phyloP scores from a whole-genome alignment of 2,797 vertebrate species.

The Notoglanidium macrostoma region DNA sequence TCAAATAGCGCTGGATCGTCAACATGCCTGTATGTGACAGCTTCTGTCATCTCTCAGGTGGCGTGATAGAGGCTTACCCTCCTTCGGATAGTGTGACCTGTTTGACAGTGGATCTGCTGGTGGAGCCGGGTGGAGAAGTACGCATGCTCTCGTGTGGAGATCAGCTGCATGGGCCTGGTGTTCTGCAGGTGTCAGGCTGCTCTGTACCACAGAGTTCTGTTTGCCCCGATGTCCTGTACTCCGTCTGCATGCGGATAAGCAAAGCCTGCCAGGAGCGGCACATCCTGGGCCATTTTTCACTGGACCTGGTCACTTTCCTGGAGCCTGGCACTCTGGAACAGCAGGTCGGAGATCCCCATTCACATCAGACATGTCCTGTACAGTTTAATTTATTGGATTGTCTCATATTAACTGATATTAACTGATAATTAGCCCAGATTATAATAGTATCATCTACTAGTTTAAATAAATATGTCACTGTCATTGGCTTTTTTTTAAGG shows the following conservation, averaged over 20 bases:
- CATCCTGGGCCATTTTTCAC: slow-evolving; percentile 82
- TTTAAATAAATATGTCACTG: background rate
- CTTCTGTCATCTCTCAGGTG: slow-evolving; percentile 72
- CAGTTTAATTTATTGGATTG: background rate
- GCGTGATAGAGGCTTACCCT: slow-evolving; percentile 86
- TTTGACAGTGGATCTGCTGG: slow-evolving; percentile 85
- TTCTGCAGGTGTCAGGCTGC: slow-evolving; percentile 75
- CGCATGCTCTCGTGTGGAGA: slow-evolving; percentile 82
- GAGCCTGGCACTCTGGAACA: slow-evolving; percentile 74
- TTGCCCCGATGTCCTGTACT: slow-evolving; percentile 71
- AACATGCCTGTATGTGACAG: background rate
- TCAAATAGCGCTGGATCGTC: background rate
- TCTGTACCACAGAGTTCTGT: slow-evolving; percentile 83
- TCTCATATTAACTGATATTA: background rate
- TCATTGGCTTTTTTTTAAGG: background rate
- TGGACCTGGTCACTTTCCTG: slow-evolving; percentile 85
- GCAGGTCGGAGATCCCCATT: slow-evolving; percentile 77
- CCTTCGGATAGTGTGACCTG: slow-evolving; percentile 78
- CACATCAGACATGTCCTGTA: background rate
- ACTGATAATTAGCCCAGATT: background rate
- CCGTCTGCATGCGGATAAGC: slow-evolving; percentile 78
- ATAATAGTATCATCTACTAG: background rate
- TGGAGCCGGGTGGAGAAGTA: slow-evolving; percentile 82
- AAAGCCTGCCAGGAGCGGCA: slow-evolving; percentile 74
- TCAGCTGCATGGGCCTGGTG: slow-evolving; percentile 78